Base-by-base conservation (phyloP, 2,888 invertebrate species). In the Anoncus sp. region DNA sequence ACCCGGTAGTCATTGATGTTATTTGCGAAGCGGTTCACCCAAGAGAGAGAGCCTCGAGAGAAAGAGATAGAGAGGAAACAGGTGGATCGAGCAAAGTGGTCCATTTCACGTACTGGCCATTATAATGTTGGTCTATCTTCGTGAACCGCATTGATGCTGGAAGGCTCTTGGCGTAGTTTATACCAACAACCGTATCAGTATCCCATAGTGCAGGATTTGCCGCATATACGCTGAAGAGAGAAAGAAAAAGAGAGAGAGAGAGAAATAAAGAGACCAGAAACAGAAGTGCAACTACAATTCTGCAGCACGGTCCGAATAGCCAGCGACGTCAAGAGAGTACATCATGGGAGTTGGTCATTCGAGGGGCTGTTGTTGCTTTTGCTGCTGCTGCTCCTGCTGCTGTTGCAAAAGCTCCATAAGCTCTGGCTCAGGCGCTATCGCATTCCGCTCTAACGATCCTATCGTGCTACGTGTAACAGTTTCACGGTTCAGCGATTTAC, bases 401-500 rank as follows among this genome's bases (percentile, higher is more conserved):
- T 49, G 43, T 18, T 53, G 65, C 65, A 71, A 65, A 62, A 67
- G 67, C 65, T 77, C 67, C 35, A 22, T 67, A 45, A 31, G 14
- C 73, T 62, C 70, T 63, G 49, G 62, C 43, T 62, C 43, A 59
- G 55, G 67, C 47, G 53, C 77, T 77, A 77, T 82, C 79, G 77
- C 80, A 83, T 83, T 83, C 83, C 81, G 71, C 62, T 81, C 78
- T 81, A 81, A 83, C 81, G 80, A 83, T 82, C 82, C 66, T 83
- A 82, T 81, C 83, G 80, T 80, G 80, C 81, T 76, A 69, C 74
- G 81, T 77, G 82, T 85, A 81, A 82, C 82, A 82, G 83, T 86
- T 84, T 87, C 86, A 85, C 81, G 83, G 83, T 86, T 84, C 85
- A 83, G 76, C 80, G 82, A 79, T 80, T 83, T 83, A 85, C 83